Evolutionary conservation across 2,888 invertebrate genomes (phyloP).

Genomic region (Parnassius smintheus): DNA sequence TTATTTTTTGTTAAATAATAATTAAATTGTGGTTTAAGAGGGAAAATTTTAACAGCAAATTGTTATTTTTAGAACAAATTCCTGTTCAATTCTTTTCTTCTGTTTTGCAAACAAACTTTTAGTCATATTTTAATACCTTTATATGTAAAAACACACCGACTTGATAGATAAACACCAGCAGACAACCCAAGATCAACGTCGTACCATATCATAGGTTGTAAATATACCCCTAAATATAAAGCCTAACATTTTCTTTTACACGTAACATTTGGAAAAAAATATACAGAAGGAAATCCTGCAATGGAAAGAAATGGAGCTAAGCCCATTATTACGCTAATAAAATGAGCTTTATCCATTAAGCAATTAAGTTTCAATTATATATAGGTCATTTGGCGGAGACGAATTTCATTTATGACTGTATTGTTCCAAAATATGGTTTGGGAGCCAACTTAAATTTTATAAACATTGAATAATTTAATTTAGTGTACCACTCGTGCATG

Average conservation of each 20-base stretch:
- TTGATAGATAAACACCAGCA: too few relatives aligned
- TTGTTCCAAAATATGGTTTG: slow-evolving; percentile 65
- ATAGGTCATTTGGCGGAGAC: slow-evolving; percentile 58
- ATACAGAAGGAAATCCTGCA: neutral
- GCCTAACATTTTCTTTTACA: neutral
- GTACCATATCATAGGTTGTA: too few relatives aligned
- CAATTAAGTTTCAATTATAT: slow-evolving; percentile 39
- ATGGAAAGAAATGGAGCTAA: neutral
- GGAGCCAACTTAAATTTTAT: slow-evolving; percentile 75
- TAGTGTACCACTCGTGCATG: slow-evolving; percentile 68
- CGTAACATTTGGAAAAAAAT: slow-evolving; percentile 1
- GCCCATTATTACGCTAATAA: slow-evolving; percentile 25
- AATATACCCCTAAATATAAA: too few relatives aligned
- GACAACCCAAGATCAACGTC: too few relatives aligned
- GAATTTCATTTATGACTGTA: slow-evolving; percentile 56
- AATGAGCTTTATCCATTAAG: slow-evolving; percentile 17
- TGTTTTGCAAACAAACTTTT: too few relatives aligned
- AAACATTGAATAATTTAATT: slow-evolving; percentile 77
- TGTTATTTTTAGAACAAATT: too few relatives aligned
- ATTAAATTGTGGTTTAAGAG: too few relatives aligned
- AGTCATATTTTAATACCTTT: too few relatives aligned
- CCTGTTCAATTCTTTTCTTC: too few relatives aligned
- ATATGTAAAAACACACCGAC: too few relatives aligned
- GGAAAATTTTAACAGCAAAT: too few relatives aligned
- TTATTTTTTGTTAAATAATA: too few relatives aligned